Percentiles rank a stretch among this genome's conserved stretches.
phyloP scores from a whole-genome alignment of 2,113 vertebrate species.

The Malurus alboscapulatus region DNA sequence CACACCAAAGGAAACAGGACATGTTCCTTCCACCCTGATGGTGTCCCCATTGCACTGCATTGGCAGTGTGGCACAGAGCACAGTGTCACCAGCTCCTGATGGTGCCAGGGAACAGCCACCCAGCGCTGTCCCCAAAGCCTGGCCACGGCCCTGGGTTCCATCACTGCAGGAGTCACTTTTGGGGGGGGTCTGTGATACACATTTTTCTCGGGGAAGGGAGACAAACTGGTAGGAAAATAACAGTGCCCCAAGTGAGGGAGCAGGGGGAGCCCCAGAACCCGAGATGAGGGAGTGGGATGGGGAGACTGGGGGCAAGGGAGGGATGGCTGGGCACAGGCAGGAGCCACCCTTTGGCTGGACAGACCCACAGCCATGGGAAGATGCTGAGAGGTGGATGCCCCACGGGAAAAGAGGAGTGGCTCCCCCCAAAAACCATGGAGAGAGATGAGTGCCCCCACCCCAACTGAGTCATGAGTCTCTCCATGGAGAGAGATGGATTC shows the following conservation, averaged over 20 bases:
- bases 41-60: background rate
- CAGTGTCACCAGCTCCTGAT: too few species aligned
- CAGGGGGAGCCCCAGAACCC: background rate
- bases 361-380: accelerated
- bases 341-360: background rate
- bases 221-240: background rate
- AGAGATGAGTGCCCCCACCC: background rate
- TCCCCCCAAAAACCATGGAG: too few species aligned
- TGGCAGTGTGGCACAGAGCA: background rate
- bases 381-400: background rate
- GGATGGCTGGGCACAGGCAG: background rate
- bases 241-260: accelerated
- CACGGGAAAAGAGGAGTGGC: background rate
- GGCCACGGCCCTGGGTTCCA: background rate
- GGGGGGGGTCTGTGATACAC: background rate
- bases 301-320: background rate
- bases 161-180: background rate
- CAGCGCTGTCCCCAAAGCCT: background rate
- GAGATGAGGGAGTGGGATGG: background rate
- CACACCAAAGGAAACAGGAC: background rate
- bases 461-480: accelerated
- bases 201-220: background rate
- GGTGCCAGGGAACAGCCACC: background rate
- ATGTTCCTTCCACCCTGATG: accelerated
- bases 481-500: background rate